Evolutionary conservation across 2,113 vertebrate genomes (phyloP).

Genomic region (Rhinolophus sinicus): DNA sequence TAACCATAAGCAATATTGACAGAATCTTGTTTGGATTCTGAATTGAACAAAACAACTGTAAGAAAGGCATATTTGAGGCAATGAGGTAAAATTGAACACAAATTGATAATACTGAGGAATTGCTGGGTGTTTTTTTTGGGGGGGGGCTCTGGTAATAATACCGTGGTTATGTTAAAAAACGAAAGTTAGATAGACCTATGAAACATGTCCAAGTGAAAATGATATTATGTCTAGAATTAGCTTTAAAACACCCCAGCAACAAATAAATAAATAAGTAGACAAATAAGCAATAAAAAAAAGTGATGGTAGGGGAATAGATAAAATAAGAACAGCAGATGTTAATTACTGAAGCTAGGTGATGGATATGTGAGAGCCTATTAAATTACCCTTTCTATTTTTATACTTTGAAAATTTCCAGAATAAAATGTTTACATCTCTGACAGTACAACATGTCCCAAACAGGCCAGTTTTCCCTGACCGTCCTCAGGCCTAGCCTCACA

Average conservation of each 20-base stretch:
- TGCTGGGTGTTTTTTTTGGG: not conserved
- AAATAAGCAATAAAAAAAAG: not conserved
- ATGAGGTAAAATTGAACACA: not conserved
- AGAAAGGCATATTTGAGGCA: not conserved
- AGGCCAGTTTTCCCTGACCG: not conserved
- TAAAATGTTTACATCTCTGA: not conserved
- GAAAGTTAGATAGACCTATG: not conserved
- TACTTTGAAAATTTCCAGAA: conserved; percentile 20
- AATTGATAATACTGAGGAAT: not conserved
- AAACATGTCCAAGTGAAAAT: not conserved
- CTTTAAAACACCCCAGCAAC: conserved; percentile 9
- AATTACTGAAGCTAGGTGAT: conserved; percentile 28
- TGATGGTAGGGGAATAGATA: not conserved
- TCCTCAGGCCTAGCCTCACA: not conserved
- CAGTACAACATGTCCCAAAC: not conserved
- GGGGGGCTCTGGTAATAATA: not conserved
- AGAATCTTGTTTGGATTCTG: not conserved
- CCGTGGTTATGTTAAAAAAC: not conserved
- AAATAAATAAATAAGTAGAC: not conserved
- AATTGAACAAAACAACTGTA: not conserved
- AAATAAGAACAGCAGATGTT: conserved; percentile 46
- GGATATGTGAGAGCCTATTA: not conserved
- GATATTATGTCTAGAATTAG: conserved; percentile 17
- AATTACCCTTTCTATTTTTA: conserved; percentile 39
- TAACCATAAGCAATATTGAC: not conserved